These are phyloP conservation scores for Acropora tenuis DNA, from an alignment of 64 coral and sea anemone genomes.

Conservation along the genomic window DNA sequence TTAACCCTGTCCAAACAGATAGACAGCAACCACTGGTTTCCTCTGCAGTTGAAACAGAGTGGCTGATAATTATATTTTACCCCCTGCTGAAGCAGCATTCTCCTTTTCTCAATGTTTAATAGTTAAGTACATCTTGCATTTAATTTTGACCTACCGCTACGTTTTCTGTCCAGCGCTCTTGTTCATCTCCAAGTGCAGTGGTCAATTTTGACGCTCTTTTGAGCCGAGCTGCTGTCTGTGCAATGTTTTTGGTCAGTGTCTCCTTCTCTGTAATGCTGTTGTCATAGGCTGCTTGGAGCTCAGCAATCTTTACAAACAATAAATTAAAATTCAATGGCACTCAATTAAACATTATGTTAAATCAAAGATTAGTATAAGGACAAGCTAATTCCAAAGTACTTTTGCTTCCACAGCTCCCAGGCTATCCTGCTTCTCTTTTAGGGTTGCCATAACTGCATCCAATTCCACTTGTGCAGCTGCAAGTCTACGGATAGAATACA, in stretches of 20 bases:
- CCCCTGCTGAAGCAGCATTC: too few relatives aligned
- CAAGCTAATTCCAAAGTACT: conserved; percentile 29
- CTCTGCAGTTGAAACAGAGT: too few relatives aligned
- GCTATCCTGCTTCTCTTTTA: conserved; percentile 92
- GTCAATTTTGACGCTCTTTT: conserved; percentile 98
- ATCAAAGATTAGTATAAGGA: too few relatives aligned
- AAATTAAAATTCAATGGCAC: neutral
- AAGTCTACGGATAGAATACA: conserved; percentile 57
- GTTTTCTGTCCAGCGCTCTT: conserved; percentile 97
- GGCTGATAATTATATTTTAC: too few relatives aligned
- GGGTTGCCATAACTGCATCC: conserved; percentile 93
- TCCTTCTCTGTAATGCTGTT: conserved; percentile 97
- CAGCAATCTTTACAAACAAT: conserved; percentile 72
- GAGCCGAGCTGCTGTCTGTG: conserved; percentile 90
- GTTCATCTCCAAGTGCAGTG: conserved; percentile 96
- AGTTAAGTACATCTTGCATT: too few relatives aligned
- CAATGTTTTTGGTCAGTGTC: conserved; percentile 94
- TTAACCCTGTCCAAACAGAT: too few relatives aligned
- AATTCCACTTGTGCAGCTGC: conserved; percentile 85
- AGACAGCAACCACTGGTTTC: too few relatives aligned
- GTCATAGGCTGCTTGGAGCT: conserved; percentile 92
- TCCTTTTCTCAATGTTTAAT: too few relatives aligned
- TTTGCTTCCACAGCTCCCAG: conserved; percentile 91
- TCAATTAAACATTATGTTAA: too few relatives aligned
- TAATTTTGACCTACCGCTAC: conserved; percentile 70